phyloP scores from a whole-genome alignment of 2,888 invertebrate species.

The Rotaria macrura region DNA sequence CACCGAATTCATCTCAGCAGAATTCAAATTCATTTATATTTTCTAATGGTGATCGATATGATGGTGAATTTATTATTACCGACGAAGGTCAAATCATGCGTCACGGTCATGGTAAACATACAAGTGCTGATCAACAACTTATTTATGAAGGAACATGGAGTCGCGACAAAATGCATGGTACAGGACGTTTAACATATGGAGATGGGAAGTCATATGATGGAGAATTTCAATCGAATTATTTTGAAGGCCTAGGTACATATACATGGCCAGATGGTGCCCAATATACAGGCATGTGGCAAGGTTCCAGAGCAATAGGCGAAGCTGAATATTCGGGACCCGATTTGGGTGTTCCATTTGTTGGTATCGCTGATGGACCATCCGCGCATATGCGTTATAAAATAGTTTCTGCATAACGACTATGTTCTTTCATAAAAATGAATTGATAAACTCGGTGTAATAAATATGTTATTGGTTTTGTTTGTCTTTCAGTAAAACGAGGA shows the following conservation, averaged over 20 bases:
- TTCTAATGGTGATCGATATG: conserved; percentile 6
- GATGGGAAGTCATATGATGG: background rate
- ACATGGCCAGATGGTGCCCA: background rate
- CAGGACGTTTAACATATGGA: background rate
- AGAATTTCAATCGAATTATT: background rate
- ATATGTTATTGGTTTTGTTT: background rate
- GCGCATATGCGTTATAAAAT: background rate
- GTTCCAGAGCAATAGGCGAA: background rate
- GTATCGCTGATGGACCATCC: background rate
- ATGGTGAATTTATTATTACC: background rate
- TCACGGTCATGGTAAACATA: conserved; percentile 17
- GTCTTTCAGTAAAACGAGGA: too few species aligned
- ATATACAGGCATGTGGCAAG: background rate
- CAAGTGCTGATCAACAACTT: background rate
- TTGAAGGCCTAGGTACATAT: conserved; percentile 12
- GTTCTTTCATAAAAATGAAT: background rate
- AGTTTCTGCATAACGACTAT: background rate
- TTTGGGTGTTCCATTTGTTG: conserved; percentile 16
- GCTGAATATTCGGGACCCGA: background rate
- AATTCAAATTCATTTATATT: background rate
- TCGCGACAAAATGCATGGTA: background rate
- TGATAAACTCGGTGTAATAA: background rate
- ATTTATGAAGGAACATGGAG: background rate
- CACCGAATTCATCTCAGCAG: background rate
- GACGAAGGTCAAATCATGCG: background rate